Base-by-base conservation (phyloP, 2,888 invertebrate genomes). In the Pharmacophagus antenor region DNA sequence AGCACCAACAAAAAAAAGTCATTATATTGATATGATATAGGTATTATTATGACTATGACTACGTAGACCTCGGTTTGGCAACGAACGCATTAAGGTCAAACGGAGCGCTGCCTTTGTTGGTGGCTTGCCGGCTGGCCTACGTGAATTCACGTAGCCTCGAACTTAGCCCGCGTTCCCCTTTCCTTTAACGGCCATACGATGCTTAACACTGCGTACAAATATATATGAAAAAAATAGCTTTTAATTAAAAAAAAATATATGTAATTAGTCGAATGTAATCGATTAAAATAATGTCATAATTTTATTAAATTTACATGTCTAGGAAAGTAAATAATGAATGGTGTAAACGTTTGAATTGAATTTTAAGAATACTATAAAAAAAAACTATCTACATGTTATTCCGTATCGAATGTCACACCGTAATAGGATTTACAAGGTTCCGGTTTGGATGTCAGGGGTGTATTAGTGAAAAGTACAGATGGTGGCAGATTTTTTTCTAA, bases 101-200 rank as follows among this genome's bases (percentile, higher is more conserved):
- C 50, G 10, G 21, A 41, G 48, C 25, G 23, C 53, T 59, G 50
- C 37, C 42, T 8, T 44, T 2, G 31, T 1, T n/a, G 12, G n/a
- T 12, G 44, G 7, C n/a, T 21, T 31, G 17, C n/a, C 18, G 23
- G 41, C 4, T 25, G 31, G 6, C n/a, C 51, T 51, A 60, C 44
- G 54, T 51, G 44, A 44, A 55, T 54, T 49, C 7, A 12, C 59
- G 50, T 60, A 60, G 55, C 60, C 50, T 60, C 60, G 55, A 59
- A 59, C 59, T 59, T 54, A 55, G 47, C 31, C 52, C 17, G 6
- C 10, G 17, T 41, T 52, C 23, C 8, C 23, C 15, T 15, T 27
- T 8, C 3, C n/a, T 23, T 18, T 46, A 57, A 12, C 17, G 7
- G 50, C 0, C 21, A 17, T 51, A 22, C 51, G 46, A n/a, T 27